These are phyloP conservation scores for Megalopta genalis DNA, from an alignment of 1,140 invertebrate species.

Conservation along the genomic window DNA sequence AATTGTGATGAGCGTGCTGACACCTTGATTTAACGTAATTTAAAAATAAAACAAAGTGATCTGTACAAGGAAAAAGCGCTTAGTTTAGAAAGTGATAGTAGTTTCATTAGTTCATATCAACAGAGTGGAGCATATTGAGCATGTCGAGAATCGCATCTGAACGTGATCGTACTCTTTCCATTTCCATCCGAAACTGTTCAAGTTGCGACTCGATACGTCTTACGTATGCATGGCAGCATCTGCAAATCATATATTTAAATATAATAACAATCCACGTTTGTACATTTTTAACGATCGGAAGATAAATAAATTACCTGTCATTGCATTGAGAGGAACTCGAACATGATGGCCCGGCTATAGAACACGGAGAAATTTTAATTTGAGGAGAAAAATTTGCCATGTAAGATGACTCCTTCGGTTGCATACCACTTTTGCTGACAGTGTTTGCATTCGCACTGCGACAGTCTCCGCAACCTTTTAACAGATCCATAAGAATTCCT, in stretches of 20 bases:
- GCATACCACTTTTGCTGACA: conserved; percentile 32
- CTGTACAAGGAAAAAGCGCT: conserved; percentile 61
- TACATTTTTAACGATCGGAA: neutral
- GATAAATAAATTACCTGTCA: conserved; percentile 63
- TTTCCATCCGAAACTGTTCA: conserved; percentile 67
- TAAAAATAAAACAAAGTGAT: conserved; percentile 41
- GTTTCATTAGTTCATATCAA: conserved; percentile 61
- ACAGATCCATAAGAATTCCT: conserved; percentile 70
- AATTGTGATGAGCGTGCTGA: conserved; percentile 17
- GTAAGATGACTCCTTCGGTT: conserved; percentile 31
- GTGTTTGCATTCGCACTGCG: conserved; percentile 50
- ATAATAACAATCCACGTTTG: neutral
- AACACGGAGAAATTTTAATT: conserved; percentile 55
- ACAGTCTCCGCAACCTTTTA: conserved; percentile 73
- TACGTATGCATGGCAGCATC: conserved; percentile 64
- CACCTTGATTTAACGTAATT: conserved; percentile 44
- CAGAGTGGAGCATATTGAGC: conserved; percentile 65
- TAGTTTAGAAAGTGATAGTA: conserved; percentile 33
- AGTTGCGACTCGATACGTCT: conserved; percentile 67
- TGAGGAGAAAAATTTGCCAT: conserved; percentile 53
- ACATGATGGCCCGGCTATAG: conserved; percentile 41
- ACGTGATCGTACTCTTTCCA: conserved; percentile 69
- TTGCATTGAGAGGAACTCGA: conserved; percentile 50
- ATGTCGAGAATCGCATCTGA: conserved; percentile 68
- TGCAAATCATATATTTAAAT: conserved; percentile 21